phyloP scores from a whole-genome alignment of 2,888 invertebrate species.

The Muscina levida region DNA sequence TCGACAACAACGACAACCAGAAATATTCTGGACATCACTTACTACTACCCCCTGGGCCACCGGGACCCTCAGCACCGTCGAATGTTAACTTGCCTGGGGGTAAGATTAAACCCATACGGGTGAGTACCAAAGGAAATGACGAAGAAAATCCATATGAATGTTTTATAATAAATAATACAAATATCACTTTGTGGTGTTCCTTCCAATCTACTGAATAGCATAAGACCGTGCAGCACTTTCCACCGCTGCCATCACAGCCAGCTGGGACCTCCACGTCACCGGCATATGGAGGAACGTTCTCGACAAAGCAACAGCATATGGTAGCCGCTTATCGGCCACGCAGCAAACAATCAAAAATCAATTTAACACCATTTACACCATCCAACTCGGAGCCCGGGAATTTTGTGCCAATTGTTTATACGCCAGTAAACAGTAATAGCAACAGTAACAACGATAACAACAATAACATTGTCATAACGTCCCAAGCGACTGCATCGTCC shows the following conservation, averaged over 20 bases:
- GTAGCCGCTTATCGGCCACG: slow-evolving; percentile 70
- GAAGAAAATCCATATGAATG: slow-evolving; percentile 41
- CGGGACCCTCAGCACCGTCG: slow-evolving; percentile 59
- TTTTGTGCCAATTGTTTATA: slow-evolving; percentile 81
- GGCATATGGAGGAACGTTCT: slow-evolving; percentile 67
- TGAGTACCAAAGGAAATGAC: slow-evolving; percentile 56
- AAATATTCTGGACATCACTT: slow-evolving; percentile 65
- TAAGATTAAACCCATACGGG: slow-evolving; percentile 61
- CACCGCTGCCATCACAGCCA: slow-evolving; percentile 70
- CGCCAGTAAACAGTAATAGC: slow-evolving; percentile 73
- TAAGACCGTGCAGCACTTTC: slow-evolving; percentile 76
- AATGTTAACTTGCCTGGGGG: slow-evolving; percentile 35
- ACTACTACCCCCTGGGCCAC: slow-evolving; percentile 67
- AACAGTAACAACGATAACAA: slow-evolving; percentile 63
- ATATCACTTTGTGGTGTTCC: not conserved
- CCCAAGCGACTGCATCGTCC: slow-evolving; percentile 53
- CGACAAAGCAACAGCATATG: slow-evolving; percentile 61
- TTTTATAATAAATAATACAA: slow-evolving; percentile 55
- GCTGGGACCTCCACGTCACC: slow-evolving; percentile 66
- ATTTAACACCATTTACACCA: slow-evolving; percentile 81
- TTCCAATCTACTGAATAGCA: slow-evolving; percentile 69
- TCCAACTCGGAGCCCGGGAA: slow-evolving; percentile 82
- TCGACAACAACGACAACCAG: slow-evolving; percentile 47
- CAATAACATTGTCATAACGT: slow-evolving; percentile 59
- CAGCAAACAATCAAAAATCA: slow-evolving; percentile 77